Evolutionary conservation across 2,797 vertebrate species (phyloP), one percentile per base, ranked within the genome.

Genomic region (Paratrypauchen microcephalus): DNA sequence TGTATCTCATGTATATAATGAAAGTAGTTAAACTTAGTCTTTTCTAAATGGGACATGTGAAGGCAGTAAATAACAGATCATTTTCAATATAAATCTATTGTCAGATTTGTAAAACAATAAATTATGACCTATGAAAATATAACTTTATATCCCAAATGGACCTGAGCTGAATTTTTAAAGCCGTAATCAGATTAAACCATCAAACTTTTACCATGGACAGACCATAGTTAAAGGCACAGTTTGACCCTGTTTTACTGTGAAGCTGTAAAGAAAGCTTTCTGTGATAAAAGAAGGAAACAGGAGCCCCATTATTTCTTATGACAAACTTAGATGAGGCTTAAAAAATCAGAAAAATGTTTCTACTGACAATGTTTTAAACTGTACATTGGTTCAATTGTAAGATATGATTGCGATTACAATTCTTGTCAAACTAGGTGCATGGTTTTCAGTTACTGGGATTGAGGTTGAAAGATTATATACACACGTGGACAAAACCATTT

Each of bases 141-240:
- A 89, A 73, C 73, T 88, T 89, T 85, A 66, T 86, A 83, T 87
- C 81, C 63, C 77, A 88, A 91, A 82, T 66, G 77, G 85, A 91
- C 90, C 88, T 91, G 90, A 91, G 90, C 86, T 88, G 86, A 87
- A 86, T 87, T 90, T 88, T 91, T 89, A 91, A 91, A 92, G 90
- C 88, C 88, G 0, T 90, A 86, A 88, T 91, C 87, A 80, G 75
- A 86, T 75, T 45, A 71, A 81, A 89, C 86, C 74, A 78, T 85
- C 79, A 39, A 82, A 85, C 87, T 69, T 19, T 68, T 67, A 78
- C 74, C 79, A 61, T 69, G 80, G 66, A 47, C 15, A 52, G 6
- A 58, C 77, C 82, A 75, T 26, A 58, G 81, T 75, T 83, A 79
- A 91, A 92, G 89, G 88, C 89, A 91, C 91, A 81, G 71, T 74